A percentile compares a stretch with the other conserved stretches of the same genome.
These are phyloP conservation scores for Yponomeuta cagnagella DNA, from an alignment of 2,888 invertebrate species.

Conservation along the genomic window DNA sequence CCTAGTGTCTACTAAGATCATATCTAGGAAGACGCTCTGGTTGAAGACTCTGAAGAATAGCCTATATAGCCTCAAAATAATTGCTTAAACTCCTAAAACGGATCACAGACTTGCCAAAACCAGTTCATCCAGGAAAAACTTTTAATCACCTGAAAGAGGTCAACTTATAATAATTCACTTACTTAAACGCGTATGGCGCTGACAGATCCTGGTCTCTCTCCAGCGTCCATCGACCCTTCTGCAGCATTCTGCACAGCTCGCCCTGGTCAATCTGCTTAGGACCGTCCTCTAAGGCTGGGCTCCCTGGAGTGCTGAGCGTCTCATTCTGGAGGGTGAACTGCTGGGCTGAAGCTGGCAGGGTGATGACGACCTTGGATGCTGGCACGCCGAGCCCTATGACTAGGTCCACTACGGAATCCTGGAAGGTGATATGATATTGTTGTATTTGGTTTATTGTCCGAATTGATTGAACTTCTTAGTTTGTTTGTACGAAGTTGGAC, in stretches of 20 bases:
- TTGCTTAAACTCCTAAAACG: too few relatives aligned
- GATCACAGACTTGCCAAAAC: too few relatives aligned
- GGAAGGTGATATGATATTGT: conserved; percentile 25
- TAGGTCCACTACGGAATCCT: conserved; percentile 86
- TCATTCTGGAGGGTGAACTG: conserved; percentile 80
- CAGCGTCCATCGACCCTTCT: conserved; percentile 80
- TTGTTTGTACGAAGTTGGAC: too few relatives aligned
- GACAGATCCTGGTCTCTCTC: conserved; percentile 87
- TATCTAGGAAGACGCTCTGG: too few relatives aligned
- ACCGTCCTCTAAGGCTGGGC: conserved; percentile 75
- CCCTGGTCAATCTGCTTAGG: conserved; percentile 75
- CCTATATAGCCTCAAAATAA: too few relatives aligned
- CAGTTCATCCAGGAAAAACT: too few relatives aligned
- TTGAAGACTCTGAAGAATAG: too few relatives aligned
- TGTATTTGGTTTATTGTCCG: not conserved
- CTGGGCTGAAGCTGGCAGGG: conserved; percentile 81
- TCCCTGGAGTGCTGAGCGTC: conserved; percentile 81
- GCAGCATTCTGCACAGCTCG: conserved; percentile 76
- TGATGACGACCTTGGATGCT: conserved; percentile 80
- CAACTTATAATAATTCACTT: conserved; percentile 12
- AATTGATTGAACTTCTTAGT: too few relatives aligned
- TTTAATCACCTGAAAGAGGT: too few relatives aligned
- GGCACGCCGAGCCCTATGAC: conserved; percentile 83
- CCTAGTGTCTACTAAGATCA: too few relatives aligned
- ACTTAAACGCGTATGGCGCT: conserved; percentile 84